Evolutionary conservation across 2,797 vertebrate species (phyloP), one percentile per base, ranked within the genome.

Genomic region (Hoplostethus mediterraneus): DNA sequence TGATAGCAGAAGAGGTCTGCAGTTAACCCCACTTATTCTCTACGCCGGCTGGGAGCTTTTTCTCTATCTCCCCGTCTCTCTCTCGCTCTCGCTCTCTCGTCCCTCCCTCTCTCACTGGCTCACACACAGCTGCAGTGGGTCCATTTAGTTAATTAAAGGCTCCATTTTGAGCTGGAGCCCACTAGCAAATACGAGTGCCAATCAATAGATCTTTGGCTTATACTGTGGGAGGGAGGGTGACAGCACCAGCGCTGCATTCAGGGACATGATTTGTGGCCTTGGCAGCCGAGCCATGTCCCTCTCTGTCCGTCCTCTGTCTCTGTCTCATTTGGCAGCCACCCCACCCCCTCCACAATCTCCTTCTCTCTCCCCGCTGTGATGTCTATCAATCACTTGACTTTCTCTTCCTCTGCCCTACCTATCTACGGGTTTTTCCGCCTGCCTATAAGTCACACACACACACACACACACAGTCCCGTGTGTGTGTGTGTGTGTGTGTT

Each of bases 91-190:
- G 88, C 86, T 65, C 71, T 88, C 90, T 86, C 87, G 75, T 83
- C 48, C 67, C 64, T 89, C 72, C 86, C 84, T 87, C 85, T 31
- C 84, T 82, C 79, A 51, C 84, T 88, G 90, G 86, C 89, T 91
- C 82, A 64, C 89, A 84, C 90, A 81, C 93, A 94, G 93, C 92
- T 94, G 93, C 90, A 91, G 85, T 89, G 78, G 83, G 87, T 94
- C 95, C 94, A 95, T 95, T 95, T 94, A 95, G 92, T 95, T 95
- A 95, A 96, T 96, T 95, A 96, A 95, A 95, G 94, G 94, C 92
- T 95, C 93, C 93, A 95, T 95, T 95, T 94, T 93, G 90, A 93
- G 90, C 88, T 83, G 87, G 83, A 89, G 91, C 90, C 93, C 81
- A 86, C 91, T 87, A 94, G 92, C 93, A 87, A 92, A 92, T 87